Conservation (phyloP, 2,113 vertebrate genomes). For the Brienomyrus brachyistius region DNA sequence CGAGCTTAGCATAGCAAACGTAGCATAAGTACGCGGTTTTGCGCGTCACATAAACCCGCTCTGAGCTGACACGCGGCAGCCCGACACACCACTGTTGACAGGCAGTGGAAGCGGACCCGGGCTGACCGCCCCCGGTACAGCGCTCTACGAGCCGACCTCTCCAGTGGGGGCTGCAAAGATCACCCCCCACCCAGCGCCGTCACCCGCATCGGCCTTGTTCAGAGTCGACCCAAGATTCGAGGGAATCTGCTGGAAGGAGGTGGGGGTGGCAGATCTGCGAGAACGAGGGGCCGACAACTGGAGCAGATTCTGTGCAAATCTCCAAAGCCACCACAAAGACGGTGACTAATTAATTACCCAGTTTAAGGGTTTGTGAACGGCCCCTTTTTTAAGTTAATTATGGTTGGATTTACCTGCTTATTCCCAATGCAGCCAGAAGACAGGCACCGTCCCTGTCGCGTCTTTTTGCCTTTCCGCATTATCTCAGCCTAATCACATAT, state of each 20-base stretch:
- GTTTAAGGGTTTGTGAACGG: constrained; percentile 6
- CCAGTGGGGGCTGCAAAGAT: constrained; percentile 31
- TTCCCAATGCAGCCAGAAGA: not conserved
- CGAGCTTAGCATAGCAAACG: not conserved
- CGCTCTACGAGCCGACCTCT: not conserved
- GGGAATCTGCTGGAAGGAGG: not conserved
- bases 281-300: constrained; percentile 19
- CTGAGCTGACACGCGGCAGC: not conserved
- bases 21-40: not conserved
- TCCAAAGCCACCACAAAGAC: not conserved
- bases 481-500: not conserved
- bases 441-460: not conserved
- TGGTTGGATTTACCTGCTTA: constrained; percentile 3
- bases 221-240: constrained; percentile 52
- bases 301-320: constrained; percentile 33
- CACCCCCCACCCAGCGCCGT: constrained; percentile 27
- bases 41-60: not conserved
- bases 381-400: constrained; percentile 8
- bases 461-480: not conserved
- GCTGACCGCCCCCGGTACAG: not conserved
- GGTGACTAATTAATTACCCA: constrained; percentile 22
- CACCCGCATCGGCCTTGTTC: constrained; percentile 53
- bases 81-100: not conserved
- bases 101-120: not conserved
- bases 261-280: not conserved